Evolutionary conservation across 1,140 invertebrate genomes (phyloP).

Genomic region (Phymastichus coffea): DNA sequence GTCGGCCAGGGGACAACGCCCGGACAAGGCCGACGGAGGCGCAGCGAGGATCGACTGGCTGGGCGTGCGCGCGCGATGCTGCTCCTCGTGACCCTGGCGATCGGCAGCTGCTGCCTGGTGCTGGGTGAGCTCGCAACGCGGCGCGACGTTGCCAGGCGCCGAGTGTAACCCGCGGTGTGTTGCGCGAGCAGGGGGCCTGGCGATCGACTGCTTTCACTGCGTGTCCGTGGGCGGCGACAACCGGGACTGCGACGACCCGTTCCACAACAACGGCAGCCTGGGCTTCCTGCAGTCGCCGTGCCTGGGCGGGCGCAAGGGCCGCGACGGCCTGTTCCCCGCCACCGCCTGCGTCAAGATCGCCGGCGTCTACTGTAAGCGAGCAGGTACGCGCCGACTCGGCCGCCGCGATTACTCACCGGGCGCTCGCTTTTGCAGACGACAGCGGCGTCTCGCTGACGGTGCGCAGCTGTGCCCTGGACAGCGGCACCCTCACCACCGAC

Average conservation of each 20-base stretch:
- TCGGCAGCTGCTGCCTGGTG: too few species aligned
- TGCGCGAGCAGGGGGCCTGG: too few species aligned
- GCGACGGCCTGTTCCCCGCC: slow-evolving; percentile 92
- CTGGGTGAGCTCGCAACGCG: too few species aligned
- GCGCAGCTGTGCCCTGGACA: slow-evolving; percentile 87
- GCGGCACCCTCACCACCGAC: slow-evolving; percentile 87
- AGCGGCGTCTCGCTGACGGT: slow-evolving; percentile 78
- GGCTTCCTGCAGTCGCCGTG: slow-evolving; percentile 87
- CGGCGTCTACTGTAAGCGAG: slow-evolving; percentile 79
- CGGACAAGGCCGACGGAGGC: too few species aligned
- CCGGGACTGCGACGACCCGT: slow-evolving; percentile 90
- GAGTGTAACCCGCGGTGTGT: too few species aligned
- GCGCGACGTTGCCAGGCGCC: slow-evolving; percentile 50
- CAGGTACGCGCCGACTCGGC: not conserved
- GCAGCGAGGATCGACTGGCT: too few species aligned
- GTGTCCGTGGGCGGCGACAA: slow-evolving; percentile 88
- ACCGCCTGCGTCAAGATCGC: slow-evolving; percentile 95
- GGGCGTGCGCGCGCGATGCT: too few species aligned
- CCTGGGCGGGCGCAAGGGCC: slow-evolving; percentile 86
- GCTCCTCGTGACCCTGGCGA: too few species aligned
- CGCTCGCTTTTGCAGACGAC: slow-evolving; percentile 77
- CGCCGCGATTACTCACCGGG: slow-evolving; percentile 21
- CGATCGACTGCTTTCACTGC: slow-evolving; percentile 96
- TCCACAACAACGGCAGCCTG: slow-evolving; percentile 89
- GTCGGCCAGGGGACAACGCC: too few species aligned